phyloP scores from a whole-genome alignment of 2,888 invertebrate genomes.

The Coleophora deauratella region DNA sequence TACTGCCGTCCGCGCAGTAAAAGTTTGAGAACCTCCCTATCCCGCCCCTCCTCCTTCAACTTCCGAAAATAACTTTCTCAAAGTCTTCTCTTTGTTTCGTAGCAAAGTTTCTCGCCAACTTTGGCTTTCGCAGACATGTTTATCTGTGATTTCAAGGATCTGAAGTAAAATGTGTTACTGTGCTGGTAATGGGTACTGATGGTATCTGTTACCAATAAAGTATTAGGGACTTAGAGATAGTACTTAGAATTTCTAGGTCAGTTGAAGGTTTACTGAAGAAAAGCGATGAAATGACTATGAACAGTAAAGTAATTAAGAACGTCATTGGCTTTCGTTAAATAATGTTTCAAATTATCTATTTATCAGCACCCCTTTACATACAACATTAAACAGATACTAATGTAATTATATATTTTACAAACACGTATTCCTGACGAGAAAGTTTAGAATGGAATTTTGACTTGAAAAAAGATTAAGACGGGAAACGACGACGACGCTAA shows the following conservation, averaged over 20 bases:
- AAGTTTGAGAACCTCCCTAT: constrained; percentile 57
- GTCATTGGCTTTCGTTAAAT: background rate
- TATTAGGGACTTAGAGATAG: background rate
- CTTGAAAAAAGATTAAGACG: too few species aligned
- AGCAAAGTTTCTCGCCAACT: constrained; percentile 45
- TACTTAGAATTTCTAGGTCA: background rate
- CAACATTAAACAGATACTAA: too few species aligned
- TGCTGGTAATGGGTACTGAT: background rate
- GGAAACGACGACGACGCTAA: too few species aligned
- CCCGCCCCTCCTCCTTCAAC: constrained; percentile 36
- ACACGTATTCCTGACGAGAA: too few species aligned
- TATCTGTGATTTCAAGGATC: constrained; percentile 27
- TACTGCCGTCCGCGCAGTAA: constrained; percentile 53
- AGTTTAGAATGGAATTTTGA: too few species aligned
- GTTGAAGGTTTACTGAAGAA: background rate
- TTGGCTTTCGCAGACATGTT: constrained; percentile 49
- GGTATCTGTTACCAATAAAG: background rate
- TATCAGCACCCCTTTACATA: too few species aligned
- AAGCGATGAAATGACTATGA: background rate
- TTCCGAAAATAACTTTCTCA: constrained; percentile 48
- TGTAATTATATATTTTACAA: too few species aligned
- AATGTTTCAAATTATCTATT: too few species aligned
- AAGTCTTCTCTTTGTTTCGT: constrained; percentile 61
- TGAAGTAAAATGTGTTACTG: constrained; percentile 4
- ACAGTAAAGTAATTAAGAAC: background rate